These are phyloP conservation scores for Cotesia glomerata DNA, from an alignment of 1,140 invertebrate genomes.

Conservation along the genomic window DNA sequence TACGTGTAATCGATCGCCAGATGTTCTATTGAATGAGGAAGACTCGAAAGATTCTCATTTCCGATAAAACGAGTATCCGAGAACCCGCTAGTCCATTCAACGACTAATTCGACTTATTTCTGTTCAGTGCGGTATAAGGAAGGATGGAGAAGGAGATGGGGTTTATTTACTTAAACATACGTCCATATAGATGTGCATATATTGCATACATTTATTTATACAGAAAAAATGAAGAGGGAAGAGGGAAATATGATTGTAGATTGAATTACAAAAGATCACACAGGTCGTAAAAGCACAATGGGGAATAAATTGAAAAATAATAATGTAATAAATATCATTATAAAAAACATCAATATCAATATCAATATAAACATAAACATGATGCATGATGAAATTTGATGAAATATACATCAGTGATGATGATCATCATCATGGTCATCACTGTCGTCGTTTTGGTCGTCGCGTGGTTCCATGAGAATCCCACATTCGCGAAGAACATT, in stretches of 20 bases:
- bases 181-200: not conserved
- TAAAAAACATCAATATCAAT: not conserved
- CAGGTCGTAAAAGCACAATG: too few relatives aligned
- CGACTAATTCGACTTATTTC: conserved; percentile 30
- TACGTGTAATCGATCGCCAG: conserved; percentile 27
- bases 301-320: not conserved
- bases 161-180: conserved; percentile 2
- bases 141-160: not conserved
- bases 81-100: conserved; percentile 29
- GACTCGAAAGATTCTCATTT: conserved; percentile 33
- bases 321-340: not conserved
- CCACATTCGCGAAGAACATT: conserved; percentile 51
- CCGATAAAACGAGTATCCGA: conserved; percentile 21
- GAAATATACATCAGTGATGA: conserved; percentile 12
- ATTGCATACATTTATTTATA: not conserved
- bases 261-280: too few relatives aligned
- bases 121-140: not conserved
- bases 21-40: conserved; percentile 24
- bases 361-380: not conserved
- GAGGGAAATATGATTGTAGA: too few relatives aligned
- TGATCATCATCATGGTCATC: conserved; percentile 28
- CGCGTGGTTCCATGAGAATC: conserved; percentile 44
- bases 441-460: conserved; percentile 28
- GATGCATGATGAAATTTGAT: not conserved
- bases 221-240: not conserved